Evolutionary conservation across 1,140 invertebrate species (phyloP), one percentile per base, ranked within the genome.

Genomic region (Leucophenga varia): DNA sequence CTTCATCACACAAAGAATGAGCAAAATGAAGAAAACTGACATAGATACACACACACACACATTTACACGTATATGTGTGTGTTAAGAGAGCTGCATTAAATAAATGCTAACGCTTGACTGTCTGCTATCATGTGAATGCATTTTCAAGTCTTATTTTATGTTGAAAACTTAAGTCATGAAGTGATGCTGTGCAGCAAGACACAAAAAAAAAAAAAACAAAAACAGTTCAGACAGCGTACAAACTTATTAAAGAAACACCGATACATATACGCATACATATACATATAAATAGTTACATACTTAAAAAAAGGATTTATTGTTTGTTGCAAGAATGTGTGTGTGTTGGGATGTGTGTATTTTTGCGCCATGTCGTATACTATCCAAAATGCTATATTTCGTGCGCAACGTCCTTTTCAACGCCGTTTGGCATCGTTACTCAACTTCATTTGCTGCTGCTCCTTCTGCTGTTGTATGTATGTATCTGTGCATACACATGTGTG

Each of bases 281-380:
- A 47, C 49, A 56, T 47, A 46, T 48, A 28, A 7, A 28, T 12
- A 28, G 12, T 6, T 6, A 51, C 52, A 56, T 63, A 54, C 59
- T 65, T 63, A 54, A 56, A 59, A 60, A 50, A 40, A 43, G 55
- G 63, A 63, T 65, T 65, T 67, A 67, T 67, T 56, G 63, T 65
- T 47, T 7, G 25, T 12, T 7, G 25, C 25, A 28, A 6, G 39
- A 14, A n/a, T 28, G 10, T 40, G 35, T 31, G 2, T 35, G 12
- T 46, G 40, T 31, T 3, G 22, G 19, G 32, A 34, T n/a, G 10
- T 49, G 19, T 42, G 30, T 55, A 13, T 52, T 34, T 34, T 34
- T n/a, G 12, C 32, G n/a, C n/a, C n/a, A n/a, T n/a, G n/a, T n/a
- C n/a, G n/a, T n/a, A n/a, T n/a, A n/a, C n/a, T n/a, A n/a, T n/a